Base-by-base conservation (phyloP, 2,888 invertebrate species). In the Phortica magna region DNA sequence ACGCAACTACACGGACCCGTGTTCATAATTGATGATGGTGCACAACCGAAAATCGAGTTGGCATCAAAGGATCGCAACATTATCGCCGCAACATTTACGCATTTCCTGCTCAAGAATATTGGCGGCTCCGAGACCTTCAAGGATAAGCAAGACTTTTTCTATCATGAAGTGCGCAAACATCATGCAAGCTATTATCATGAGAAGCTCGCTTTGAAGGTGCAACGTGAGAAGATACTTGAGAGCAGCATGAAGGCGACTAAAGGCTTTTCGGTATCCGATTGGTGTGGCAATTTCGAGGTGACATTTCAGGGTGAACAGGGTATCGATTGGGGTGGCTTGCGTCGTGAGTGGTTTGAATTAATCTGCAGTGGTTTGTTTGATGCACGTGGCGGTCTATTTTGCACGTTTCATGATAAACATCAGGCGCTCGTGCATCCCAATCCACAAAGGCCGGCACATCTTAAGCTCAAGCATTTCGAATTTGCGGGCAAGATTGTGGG, bases 41-140 rank as follows among this genome's bases (percentile, higher is more conserved):
- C 96, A 78, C 98, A 98, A 90, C 96, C 97, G 0, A 95, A 95
- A 85, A 94, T 98, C 80, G 95, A 96, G 91, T 93, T 98, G 84
- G 94, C 95, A 77, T 96, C 97, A 2, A 95, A 95, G 81, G 97
- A 98, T 91, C 94, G 98, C 2, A 97, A 98, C 91, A 96, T 98
- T 72, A 96, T 98, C 82, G 98, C 97, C 5, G 98, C 98, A 78
- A 97, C 98, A 31, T 98, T 97, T 92, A 96, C 98, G 1, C 95
- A 97, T 90, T 97, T 98, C 90, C 94, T 98, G 81, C 93, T 98
- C 43, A 97, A 97, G 92, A 98, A 98, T 93, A 98, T 98, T 91
- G 98, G 98, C 73, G 98, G 98, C 2, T 98, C 98, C 67, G 98
- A 98, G 92, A 96, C 97, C 12, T 98, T 98, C 90, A 97, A 97